Evolutionary conservation across 2,888 invertebrate species (phyloP).

Genomic region (Glaucopsyche alexis): DNA sequence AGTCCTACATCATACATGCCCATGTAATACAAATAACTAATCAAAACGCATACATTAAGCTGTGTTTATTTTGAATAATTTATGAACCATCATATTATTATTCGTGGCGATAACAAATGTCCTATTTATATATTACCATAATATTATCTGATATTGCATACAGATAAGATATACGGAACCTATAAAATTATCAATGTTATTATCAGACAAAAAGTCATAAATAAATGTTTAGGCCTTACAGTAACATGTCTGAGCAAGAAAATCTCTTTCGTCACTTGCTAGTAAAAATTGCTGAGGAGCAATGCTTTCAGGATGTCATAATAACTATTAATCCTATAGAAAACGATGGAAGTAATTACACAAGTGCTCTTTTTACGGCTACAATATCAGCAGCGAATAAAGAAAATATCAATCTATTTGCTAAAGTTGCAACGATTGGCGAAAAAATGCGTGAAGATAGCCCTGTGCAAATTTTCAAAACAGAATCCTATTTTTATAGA

Average conservation of each 20-base stretch:
- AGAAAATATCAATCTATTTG: constrained; percentile 26
- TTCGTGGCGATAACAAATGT: neutral
- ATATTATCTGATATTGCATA: neutral
- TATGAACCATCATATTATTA: neutral
- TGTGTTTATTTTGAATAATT: too few species aligned
- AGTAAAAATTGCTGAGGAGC: constrained; percentile 1
- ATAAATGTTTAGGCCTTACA: neutral
- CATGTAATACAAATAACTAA: too few species aligned
- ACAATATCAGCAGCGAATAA: neutral
- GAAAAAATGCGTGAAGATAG: constrained; percentile 35
- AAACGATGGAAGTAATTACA: constrained; percentile 34
- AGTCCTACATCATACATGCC: too few species aligned
- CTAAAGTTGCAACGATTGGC: constrained; percentile 32
- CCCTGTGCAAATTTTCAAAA: constrained; percentile 33
- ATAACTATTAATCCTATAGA: constrained; percentile 29
- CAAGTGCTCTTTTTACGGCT: neutral
- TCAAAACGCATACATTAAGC: too few species aligned
- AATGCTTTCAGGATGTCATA: neutral
- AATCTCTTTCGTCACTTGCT: neutral
- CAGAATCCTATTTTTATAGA: constrained; percentile 40
- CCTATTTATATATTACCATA: neutral
- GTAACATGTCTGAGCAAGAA: constrained; percentile 16
- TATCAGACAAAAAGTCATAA: neutral
- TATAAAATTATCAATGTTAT: neutral
- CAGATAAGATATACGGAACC: neutral